Evolutionary conservation across 2,888 invertebrate genomes (phyloP).

Genomic region (Nudaria mundana): DNA sequence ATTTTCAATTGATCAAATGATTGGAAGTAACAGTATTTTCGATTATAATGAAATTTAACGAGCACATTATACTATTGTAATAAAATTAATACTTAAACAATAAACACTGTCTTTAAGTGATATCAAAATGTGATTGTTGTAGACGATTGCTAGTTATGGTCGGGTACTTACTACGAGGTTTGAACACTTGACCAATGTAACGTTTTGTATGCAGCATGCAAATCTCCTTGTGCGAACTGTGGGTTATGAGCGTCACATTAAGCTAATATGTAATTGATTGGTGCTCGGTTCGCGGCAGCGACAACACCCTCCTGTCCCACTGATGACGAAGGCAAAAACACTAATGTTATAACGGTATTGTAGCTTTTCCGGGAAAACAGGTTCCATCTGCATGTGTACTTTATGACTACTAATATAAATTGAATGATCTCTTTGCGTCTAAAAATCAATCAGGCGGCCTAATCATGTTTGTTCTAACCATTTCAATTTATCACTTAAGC

Average conservation of each 20-base stretch:
- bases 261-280: conserved; percentile 80
- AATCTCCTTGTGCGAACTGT: conserved; percentile 55
- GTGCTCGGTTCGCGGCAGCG: conserved; percentile 63
- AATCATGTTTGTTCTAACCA: conserved; percentile 32
- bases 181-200: conserved; percentile 43
- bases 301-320: conserved; percentile 65
- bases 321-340: conserved; percentile 73
- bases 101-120: conserved; percentile 41
- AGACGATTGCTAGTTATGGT: conserved; percentile 48
- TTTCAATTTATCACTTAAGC: conserved; percentile 25
- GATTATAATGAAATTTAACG: conserved; percentile 10
- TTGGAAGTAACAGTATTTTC: conserved; percentile 22
- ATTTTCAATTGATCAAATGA: conserved; percentile 28
- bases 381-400: conserved; percentile 34
- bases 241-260: conserved; percentile 71
- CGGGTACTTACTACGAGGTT: no score
- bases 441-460: conserved; percentile 39
- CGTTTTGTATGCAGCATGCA: conserved; percentile 57
- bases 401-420: conserved; percentile 53
- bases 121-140: conserved; percentile 57
- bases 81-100: conserved; percentile 2
- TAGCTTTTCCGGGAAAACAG: conserved; percentile 52
- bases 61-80: conserved; percentile 11
- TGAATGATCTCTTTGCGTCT: conserved; percentile 47
- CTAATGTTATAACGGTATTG: conserved; percentile 71